Conservation (phyloP, 1,140 invertebrate genomes). For the Pseudomyrmex dendroicus region DNA sequence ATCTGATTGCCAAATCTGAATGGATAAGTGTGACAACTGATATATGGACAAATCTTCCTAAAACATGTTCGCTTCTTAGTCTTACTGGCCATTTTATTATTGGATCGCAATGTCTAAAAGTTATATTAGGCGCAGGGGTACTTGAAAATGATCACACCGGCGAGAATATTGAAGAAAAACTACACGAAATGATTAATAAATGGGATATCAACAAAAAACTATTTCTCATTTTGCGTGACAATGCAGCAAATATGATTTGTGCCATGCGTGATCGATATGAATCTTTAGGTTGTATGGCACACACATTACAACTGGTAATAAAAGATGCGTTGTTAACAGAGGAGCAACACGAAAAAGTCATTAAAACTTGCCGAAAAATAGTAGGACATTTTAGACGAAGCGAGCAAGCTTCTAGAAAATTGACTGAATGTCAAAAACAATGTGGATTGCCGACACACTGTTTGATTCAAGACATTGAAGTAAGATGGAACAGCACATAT, state of each 20-base stretch:
- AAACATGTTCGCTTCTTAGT: not conserved
- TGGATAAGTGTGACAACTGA: conserved; percentile 1
- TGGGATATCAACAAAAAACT: conserved; percentile 1
- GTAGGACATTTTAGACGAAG: not conserved
- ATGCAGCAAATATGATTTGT: conserved; percentile 14
- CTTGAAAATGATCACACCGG: not conserved
- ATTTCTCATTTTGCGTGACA: not conserved
- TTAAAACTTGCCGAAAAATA: not conserved
- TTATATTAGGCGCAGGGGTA: not conserved
- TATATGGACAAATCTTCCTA: conserved; percentile 2
- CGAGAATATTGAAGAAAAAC: not conserved
- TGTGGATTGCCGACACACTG: not conserved
- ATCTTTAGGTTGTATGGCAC: not conserved
- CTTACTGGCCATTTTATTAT: conserved; percentile 10
- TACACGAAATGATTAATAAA: not conserved
- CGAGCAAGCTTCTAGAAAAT: conserved; percentile 3
- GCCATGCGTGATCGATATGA: not conserved
- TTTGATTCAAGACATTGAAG: conserved; percentile 4
- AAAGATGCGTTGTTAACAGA: not conserved
- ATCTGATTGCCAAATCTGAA: not conserved
- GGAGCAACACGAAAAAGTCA: not conserved
- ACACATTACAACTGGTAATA: conserved; percentile 5
- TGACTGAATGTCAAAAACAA: not conserved
- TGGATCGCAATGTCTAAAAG: not conserved
- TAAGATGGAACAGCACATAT: not conserved